These are phyloP conservation scores for Corvus cornix DNA, from an alignment of 2,113 vertebrate genomes.

Conservation along the genomic window DNA sequence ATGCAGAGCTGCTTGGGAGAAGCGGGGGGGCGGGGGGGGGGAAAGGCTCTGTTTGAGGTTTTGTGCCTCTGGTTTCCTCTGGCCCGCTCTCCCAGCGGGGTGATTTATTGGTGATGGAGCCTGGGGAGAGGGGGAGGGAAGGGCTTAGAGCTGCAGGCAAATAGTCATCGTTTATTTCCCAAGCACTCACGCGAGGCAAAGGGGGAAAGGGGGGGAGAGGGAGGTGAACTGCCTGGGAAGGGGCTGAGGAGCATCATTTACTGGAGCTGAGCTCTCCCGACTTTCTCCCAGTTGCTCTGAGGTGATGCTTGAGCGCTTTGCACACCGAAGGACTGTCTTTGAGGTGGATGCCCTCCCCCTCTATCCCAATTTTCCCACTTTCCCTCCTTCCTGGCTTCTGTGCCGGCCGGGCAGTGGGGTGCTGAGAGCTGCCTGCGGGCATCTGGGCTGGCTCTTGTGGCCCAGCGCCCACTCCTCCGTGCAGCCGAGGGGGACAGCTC, in stretches of 20 bases:
- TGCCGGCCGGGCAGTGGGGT: rapidly evolving
- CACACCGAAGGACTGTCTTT: background rate
- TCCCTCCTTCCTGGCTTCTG: background rate
- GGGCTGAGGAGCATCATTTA: background rate
- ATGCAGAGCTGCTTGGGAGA: constrained; percentile 60
- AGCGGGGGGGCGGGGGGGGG: background rate
- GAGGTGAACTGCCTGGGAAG: background rate
- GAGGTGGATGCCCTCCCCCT: background rate
- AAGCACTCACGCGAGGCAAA: background rate
- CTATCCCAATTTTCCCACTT: background rate
- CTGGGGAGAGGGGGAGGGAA: constrained; percentile 10
- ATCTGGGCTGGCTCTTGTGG: background rate
- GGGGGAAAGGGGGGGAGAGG: background rate
- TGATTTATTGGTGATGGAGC: constrained; percentile 31
- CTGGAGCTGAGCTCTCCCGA: background rate
- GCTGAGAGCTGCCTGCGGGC: background rate
- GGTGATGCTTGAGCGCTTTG: background rate
- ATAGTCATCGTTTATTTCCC: background rate
- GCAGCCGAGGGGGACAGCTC: background rate
- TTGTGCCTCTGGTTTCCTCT: constrained; percentile 50
- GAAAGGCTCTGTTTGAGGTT: constrained; percentile 23
- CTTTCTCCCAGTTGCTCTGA: background rate
- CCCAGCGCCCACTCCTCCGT: background rate
- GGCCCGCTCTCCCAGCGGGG: constrained; percentile 31
- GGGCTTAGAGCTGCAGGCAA: background rate